Base-by-base conservation (phyloP, 1,140 invertebrate species). In the Ptiloglossa arizonensis region DNA sequence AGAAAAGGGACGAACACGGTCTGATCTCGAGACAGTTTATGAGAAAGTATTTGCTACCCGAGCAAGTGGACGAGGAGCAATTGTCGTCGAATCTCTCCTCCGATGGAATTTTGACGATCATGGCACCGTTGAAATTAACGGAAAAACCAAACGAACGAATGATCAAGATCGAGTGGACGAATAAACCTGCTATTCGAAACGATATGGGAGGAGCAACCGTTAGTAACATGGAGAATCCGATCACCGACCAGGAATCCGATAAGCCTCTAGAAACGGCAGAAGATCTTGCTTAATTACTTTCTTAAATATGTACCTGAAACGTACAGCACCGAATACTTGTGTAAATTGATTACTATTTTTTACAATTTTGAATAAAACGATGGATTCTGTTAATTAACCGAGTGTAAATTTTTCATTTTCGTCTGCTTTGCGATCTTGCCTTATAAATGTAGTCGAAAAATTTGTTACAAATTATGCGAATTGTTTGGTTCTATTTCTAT, bases 1-100 rank as follows among this genome's bases (percentile, higher is more conserved):
- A 96, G 84, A 95, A 95, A 70, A 91, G 94, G 63, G 96, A 96
- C 72, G 94, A 96, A 46, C 95, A 96, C 78, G 96, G 96, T 1
- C 95, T 88, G 81, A 94, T 96, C 54, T 95, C 95, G 0, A 92
- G 96, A 22, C 95, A 96, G 81, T 97, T 97, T 82, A 90, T 94
- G 13, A 90, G 96, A 44, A 93, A 93, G 83, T 96, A 97, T 85
- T 87, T 94, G 3, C 87, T 97, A 11, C 96, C 96, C 0, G 92
- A 95, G 19, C 94, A 94, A 32, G 94, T 94, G 35, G 93, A 95
- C 13, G 89, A 94, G 0, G 93, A 95, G 1, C 91, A 94, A 9
- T 93, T 96, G 1, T 89, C 93, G 5, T 96, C 95, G 1, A 94
- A 92, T 9, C 90, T 97, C 6, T 96, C 95, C 6, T 94, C 94